phyloP scores from a whole-genome alignment of 2,113 vertebrate species.

The Ptyas mucosa region DNA sequence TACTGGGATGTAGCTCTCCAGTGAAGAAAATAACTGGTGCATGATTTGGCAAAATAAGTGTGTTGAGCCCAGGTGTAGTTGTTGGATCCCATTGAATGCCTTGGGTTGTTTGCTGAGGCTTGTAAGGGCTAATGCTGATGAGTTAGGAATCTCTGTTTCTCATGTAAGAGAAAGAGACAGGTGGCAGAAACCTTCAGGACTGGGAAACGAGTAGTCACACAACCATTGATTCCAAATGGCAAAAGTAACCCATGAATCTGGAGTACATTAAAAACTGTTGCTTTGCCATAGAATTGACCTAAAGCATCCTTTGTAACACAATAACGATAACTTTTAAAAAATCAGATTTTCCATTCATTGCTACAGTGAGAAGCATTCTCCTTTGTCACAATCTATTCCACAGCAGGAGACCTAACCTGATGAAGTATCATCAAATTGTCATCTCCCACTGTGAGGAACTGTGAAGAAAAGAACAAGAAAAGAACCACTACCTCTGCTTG shows the following conservation, averaged over 20 bases:
- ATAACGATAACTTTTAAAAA: slow-evolving; percentile 42
- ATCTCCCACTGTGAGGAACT: slow-evolving; percentile 60
- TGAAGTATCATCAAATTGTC: slow-evolving; percentile 74
- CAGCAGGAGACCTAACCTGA: slow-evolving; percentile 68
- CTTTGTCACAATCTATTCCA: slow-evolving; percentile 71
- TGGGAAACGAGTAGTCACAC: neutral
- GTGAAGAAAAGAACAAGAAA: slow-evolving; percentile 40
- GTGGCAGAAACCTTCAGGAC: neutral
- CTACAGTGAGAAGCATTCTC: slow-evolving; percentile 62
- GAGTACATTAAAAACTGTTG: neutral
- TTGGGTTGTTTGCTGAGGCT: neutral
- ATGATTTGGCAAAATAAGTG: neutral
- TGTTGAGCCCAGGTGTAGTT: neutral
- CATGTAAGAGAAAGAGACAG: neutral
- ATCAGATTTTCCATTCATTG: slow-evolving; percentile 60
- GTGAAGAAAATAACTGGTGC: neutral
- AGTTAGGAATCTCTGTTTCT: neutral
- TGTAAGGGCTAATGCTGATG: neutral
- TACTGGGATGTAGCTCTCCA: neutral
- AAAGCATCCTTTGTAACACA: slow-evolving; percentile 13
- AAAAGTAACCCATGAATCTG: neutral
- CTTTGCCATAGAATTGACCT: slow-evolving; percentile 3
- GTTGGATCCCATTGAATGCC: neutral
- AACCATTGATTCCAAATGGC: neutral
- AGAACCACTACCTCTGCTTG: slow-evolving; percentile 37